Evolutionary conservation across 2,797 vertebrate species (phyloP).

Genomic region (Rousettus madagascariensis): DNA sequence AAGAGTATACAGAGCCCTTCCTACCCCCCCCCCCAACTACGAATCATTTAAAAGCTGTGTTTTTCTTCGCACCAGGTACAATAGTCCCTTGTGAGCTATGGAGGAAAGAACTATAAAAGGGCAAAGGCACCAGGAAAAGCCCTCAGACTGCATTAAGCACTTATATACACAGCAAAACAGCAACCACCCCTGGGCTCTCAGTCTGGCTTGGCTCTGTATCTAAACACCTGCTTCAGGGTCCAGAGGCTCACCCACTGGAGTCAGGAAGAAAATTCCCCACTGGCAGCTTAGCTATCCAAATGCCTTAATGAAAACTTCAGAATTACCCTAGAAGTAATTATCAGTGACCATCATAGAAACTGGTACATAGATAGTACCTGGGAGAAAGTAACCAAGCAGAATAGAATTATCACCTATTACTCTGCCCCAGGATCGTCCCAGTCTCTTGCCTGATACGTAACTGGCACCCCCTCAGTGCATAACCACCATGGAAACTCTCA

Average conservation of each 20-base stretch:
- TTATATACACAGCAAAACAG: neutral
- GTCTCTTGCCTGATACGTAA: neutral
- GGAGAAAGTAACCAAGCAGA: neutral
- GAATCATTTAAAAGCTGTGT: neutral
- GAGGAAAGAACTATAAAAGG: neutral
- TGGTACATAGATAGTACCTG: neutral
- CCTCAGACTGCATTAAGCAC: neutral
- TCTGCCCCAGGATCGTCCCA: neutral
- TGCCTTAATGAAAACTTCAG: neutral
- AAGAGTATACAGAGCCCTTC: neutral
- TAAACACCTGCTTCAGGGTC: constrained; percentile 11
- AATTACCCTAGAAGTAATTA: neutral
- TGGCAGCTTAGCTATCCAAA: neutral
- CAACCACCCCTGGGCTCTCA: neutral
- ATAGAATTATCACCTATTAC: neutral
- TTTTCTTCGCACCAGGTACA: neutral
- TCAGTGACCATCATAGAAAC: neutral
- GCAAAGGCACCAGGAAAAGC: neutral
- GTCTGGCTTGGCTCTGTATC: neutral
- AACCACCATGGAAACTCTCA: constrained; percentile 41
- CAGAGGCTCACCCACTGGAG: neutral
- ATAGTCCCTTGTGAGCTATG: neutral
- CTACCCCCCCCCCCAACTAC: accelerated
- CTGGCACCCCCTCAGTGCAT: neutral
- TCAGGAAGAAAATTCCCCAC: constrained; percentile 31